A percentile compares a stretch with the other conserved stretches of the same genome.
Conservation (phyloP, 2,797 vertebrate species). For the Pelodytes ibericus region DNA sequence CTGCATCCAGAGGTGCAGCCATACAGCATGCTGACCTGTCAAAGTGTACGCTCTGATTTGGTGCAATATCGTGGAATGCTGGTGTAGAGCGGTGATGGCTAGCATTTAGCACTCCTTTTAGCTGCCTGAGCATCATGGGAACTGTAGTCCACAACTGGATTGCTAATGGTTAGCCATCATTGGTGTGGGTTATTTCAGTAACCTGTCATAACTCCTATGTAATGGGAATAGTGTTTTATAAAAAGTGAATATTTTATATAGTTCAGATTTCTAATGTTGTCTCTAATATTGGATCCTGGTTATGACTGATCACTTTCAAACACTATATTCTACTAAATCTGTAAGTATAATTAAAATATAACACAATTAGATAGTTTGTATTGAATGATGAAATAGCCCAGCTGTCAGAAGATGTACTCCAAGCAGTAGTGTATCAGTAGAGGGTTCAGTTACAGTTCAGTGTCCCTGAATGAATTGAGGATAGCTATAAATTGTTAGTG, state of each 20-base stretch:
- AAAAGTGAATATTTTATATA: not conserved
- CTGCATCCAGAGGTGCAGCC: conserved; percentile 16
- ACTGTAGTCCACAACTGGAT: too few species aligned
- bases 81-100: not conserved
- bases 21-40: conserved; percentile 40
- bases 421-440: not conserved
- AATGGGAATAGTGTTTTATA: conserved; percentile 2
- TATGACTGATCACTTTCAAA: conserved; percentile 25
- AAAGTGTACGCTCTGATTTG: conserved; percentile 35
- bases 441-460: not conserved
- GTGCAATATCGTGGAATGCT: conserved; percentile 25
- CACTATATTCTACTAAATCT: not conserved
- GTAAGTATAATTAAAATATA: not conserved
- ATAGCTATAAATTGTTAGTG: not conserved
- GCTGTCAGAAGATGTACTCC: not conserved
- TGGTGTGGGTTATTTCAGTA: conserved; percentile 20
- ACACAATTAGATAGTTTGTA: not conserved
- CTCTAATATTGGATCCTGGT: conserved; percentile 7
- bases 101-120: too few species aligned
- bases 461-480: not conserved
- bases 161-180: too few species aligned
- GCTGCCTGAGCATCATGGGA: not conserved
- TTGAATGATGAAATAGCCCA: not conserved
- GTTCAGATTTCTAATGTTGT: not conserved
- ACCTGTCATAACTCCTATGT: conserved; percentile 23